Conservation (phyloP, 2,797 vertebrate genomes). For the Arnoldichthys spilopterus region DNA sequence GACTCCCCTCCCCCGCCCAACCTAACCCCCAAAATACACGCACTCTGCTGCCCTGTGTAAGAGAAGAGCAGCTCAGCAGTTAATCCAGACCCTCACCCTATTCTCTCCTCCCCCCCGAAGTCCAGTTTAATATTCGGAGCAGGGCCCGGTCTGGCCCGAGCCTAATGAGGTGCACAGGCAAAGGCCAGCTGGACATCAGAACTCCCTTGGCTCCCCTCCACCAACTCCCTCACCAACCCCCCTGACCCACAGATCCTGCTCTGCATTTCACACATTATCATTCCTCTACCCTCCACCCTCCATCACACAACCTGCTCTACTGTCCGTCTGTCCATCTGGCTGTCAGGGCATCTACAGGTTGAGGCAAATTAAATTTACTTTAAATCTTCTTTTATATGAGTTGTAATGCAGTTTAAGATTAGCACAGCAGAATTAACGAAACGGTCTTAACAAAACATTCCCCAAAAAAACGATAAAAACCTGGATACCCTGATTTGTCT, state of each 20-base stretch:
- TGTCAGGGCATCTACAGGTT: slow-evolving; percentile 14
- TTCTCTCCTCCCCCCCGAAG: slow-evolving; percentile 20
- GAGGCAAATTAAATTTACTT: not conserved
- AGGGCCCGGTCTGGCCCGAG: slow-evolving; percentile 55
- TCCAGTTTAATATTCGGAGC: slow-evolving; percentile 66
- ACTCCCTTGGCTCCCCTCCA: slow-evolving; percentile 61
- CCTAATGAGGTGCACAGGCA: slow-evolving; percentile 71
- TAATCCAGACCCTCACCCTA: slow-evolving; percentile 26
- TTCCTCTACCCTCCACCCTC: slow-evolving; percentile 66
- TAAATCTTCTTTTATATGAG: not conserved
- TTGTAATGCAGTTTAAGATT: not conserved
- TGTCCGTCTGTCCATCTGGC: slow-evolving; percentile 56
- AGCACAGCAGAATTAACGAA: not conserved
- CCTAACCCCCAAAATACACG: slow-evolving; percentile 35
- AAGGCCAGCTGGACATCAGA: slow-evolving; percentile 72
- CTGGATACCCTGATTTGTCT: too few species aligned
- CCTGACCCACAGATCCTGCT: slow-evolving; percentile 58
- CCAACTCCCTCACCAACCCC: slow-evolving; percentile 16
- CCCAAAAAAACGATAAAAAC: not conserved
- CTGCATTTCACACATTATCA: slow-evolving; percentile 68
- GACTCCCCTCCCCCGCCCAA: slow-evolving; percentile 19
- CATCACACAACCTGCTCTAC: slow-evolving; percentile 55
- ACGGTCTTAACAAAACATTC: not conserved
- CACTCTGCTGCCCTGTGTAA: slow-evolving; percentile 34
- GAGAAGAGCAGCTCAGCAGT: slow-evolving; percentile 38